A percentile compares a stretch with the other conserved stretches of the same genome.
Evolutionary conservation across 2,888 invertebrate species (phyloP).

Genomic region (Galeruca laticollis): DNA sequence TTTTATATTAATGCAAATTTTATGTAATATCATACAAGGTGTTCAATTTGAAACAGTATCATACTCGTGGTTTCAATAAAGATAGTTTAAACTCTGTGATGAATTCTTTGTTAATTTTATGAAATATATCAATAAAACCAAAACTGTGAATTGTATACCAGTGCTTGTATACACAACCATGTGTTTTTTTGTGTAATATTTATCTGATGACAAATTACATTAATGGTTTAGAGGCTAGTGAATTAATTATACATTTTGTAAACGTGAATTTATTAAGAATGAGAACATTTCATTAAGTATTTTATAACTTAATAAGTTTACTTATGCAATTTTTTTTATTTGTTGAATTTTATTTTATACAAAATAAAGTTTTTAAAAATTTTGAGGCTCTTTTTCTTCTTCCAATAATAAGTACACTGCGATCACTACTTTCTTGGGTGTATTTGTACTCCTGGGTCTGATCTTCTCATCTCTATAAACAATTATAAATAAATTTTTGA

Average conservation of each 20-base stretch:
- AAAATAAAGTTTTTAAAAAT: neutral
- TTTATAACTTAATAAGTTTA: neutral
- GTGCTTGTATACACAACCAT: too few species aligned
- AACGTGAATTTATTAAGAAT: neutral
- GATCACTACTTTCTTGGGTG: conserved; percentile 4
- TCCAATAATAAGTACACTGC: neutral
- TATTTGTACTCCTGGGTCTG: conserved; percentile 49
- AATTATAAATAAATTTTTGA: conserved; percentile 16
- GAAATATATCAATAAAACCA: too few species aligned
- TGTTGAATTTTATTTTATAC: neutral
- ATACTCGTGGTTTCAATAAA: too few species aligned
- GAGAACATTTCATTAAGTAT: neutral
- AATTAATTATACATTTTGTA: neutral
- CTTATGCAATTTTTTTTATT: neutral
- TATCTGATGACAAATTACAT: neutral
- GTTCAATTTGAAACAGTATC: too few species aligned
- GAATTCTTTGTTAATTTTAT: too few species aligned
- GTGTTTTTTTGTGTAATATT: neutral
- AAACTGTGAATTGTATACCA: too few species aligned
- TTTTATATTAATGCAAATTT: too few species aligned
- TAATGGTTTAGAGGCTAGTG: neutral
- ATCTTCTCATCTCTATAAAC: conserved; percentile 52
- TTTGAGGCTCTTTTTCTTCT: neutral
- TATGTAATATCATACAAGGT: too few species aligned
- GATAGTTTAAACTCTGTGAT: too few species aligned